Base-by-base conservation (phyloP, 1,140 invertebrate genomes). In the Scaptomyza graminum region DNA sequence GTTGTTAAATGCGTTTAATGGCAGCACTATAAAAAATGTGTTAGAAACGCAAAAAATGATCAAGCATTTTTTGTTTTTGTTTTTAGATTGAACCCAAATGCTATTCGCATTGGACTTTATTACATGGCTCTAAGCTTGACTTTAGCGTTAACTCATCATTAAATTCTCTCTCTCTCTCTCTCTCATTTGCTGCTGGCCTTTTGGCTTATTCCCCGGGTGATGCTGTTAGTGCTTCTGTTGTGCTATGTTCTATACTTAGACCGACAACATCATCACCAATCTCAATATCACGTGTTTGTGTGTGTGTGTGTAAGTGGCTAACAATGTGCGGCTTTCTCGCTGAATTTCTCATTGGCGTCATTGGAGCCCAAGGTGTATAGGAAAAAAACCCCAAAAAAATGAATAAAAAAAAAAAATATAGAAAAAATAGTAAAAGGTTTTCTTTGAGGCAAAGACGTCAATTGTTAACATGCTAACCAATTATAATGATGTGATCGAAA, bases 321-420 rank as follows among this genome's bases (percentile, higher is more conserved):
- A 67, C 47, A 61, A 66, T 41, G 54, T 8, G 56, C 56, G 15
- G 62, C 55, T 72, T 72, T 67, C 69, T 67, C 69, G 69, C 49
- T 67, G 43, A 67, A 72, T 67, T 72, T 67, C 69, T 54, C 34
- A 72, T 72, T 67, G 64, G 11, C 64, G 64, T 72, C 69, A 72
- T 28, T 57, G 41, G 41, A 50, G 15, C 15, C 11, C 11, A 31
- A 43, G 15, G 44, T 12, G 37, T 15, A 37, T 50, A 41, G 63
- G 55, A 25, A 61, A 61, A 67, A 67, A 67, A 54, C 47, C 25
- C 25, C 28, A 71, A 56, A 50, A 43, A 12, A 34, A 16, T 31
- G 1, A 13, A n/a, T 1, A 46, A 59, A 3, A 31, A 28, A 12
- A 43, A 31, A 18, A 54, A 5, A 39, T n/a, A 15, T 61, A 61